Evolutionary conservation across 2,888 invertebrate genomes (phyloP), one percentile per base, ranked within the genome.

Genomic region (Parochlus steinenii): DNA sequence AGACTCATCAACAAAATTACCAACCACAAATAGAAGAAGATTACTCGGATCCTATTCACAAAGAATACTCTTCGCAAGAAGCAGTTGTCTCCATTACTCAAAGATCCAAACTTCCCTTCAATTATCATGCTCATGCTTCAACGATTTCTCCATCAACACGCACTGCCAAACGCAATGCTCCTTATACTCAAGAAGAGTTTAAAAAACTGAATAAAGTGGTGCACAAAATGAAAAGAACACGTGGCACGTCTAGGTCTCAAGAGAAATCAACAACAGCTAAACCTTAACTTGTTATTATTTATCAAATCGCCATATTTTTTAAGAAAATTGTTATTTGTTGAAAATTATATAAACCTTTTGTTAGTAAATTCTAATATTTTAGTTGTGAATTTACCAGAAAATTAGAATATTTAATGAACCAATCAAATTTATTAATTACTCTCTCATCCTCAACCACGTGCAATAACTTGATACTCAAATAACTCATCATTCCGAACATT

Each of bases 81-180:
- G 33, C 41, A 5, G 45, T 46, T 7, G 43, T 45, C 3, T n/a
- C 47, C 19, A 50, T 50, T 3, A 50, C 54, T 1, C 54, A 51
- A 40, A 45, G 47, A 7, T 23, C 38, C 10, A 28, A 31, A 16
- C 11, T 19, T 4, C 56, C 58, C 11, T 53, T 45, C 22, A 58
- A 59, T 39, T 58, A 56, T 40, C 59, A 58, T 32, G 54, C 58
- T 20, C 52, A 52, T 22, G 12, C 22, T 5, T 14, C 31, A n/a
- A 36, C 38, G 8, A 12, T 35, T 15, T 16, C 38, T 14, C 23
- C 32, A 25, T 25, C 22, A 16, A 24, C 26, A 14, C 36, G 33
- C 24, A 31, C 26, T 14, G 31, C 31, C 6, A 39, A 36, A 30
- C 17, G 38, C 25, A 38, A 38, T 24, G 32, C 39, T 2, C 41